Percentiles rank a stretch among this genome's conserved stretches.
Evolutionary conservation across 2,888 invertebrate genomes (phyloP).

Genomic region (Cheilosia vulpina): DNA sequence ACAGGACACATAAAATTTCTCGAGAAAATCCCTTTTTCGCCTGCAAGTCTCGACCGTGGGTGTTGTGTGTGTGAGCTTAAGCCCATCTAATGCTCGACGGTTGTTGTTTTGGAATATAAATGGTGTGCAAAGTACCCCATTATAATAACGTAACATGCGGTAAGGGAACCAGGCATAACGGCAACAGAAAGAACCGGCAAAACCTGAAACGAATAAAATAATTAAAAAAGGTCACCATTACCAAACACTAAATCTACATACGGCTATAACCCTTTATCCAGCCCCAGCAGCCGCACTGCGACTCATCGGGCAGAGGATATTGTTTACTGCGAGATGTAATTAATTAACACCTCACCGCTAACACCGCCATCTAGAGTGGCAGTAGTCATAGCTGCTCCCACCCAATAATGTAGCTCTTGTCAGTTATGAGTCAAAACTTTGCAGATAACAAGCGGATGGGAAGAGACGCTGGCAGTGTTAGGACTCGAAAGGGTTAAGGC

Average conservation of each 20-base stretch:
- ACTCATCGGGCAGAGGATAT: conserved; percentile 10
- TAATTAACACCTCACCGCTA: conserved; percentile 72
- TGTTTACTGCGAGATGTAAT: conserved; percentile 70
- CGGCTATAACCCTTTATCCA: conserved; percentile 36
- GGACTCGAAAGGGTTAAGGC: conserved; percentile 38
- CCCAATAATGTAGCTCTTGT: conserved; percentile 12
- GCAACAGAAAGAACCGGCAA: conserved; percentile 14
- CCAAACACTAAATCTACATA: conserved; percentile 67
- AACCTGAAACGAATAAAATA: conserved; percentile 56
- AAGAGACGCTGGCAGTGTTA: neutral
- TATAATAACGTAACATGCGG: conserved; percentile 73
- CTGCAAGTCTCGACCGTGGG: neutral
- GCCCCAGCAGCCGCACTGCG: neutral
- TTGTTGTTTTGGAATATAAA: conserved; percentile 66
- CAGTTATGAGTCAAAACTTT: conserved; percentile 57
- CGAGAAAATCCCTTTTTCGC: conserved; percentile 50
- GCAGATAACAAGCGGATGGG: conserved; percentile 24
- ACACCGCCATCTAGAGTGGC: conserved; percentile 33
- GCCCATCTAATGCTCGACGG: conserved; percentile 43
- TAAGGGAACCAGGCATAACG: conserved; percentile 46
- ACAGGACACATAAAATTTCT: conserved; percentile 64
- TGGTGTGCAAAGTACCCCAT: conserved; percentile 73
- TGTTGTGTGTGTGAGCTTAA: neutral
- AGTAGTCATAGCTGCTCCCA: neutral
- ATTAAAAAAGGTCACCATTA: conserved; percentile 65